These are phyloP conservation scores for Alosa alosa DNA, from an alignment of 2,113 vertebrate species.

Conservation along the genomic window DNA sequence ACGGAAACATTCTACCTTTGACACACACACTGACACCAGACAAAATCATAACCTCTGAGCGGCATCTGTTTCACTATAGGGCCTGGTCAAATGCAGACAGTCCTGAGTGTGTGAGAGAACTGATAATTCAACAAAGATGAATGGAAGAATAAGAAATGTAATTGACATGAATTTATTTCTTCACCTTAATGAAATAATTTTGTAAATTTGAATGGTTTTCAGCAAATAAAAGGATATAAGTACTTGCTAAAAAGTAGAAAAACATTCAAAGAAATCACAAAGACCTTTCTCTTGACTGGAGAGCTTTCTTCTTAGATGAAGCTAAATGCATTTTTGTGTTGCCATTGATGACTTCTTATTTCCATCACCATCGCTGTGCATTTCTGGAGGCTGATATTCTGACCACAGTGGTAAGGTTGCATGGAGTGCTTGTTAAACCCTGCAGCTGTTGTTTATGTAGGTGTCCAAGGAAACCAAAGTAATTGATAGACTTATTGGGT, in stretches of 20 bases:
- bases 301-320: slow-evolving; percentile 26
- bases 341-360: slow-evolving; percentile 48
- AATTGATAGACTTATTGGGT: slow-evolving; percentile 64
- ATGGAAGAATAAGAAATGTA: not conserved
- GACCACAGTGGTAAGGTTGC: slow-evolving; percentile 55
- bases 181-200: not conserved
- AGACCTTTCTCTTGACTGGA: not conserved
- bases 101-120: not conserved
- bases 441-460: slow-evolving; percentile 76
- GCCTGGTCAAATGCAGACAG: not conserved
- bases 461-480: slow-evolving; percentile 68
- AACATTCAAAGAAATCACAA: not conserved
- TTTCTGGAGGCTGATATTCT: slow-evolving; percentile 59
- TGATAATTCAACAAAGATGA: not conserved
- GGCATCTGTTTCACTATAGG: slow-evolving; percentile 17
- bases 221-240: not conserved
- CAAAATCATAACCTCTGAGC: slow-evolving; percentile 17
- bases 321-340: slow-evolving; percentile 25
- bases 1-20: slow-evolving; percentile 63
- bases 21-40: slow-evolving; percentile 48
- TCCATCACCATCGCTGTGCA: slow-evolving; percentile 49
- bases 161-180: not conserved
- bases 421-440: slow-evolving; percentile 60
- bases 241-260: not conserved
- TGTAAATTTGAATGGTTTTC: not conserved